phyloP scores from a whole-genome alignment of 2,888 invertebrate genomes.

The Hesperia comma region DNA sequence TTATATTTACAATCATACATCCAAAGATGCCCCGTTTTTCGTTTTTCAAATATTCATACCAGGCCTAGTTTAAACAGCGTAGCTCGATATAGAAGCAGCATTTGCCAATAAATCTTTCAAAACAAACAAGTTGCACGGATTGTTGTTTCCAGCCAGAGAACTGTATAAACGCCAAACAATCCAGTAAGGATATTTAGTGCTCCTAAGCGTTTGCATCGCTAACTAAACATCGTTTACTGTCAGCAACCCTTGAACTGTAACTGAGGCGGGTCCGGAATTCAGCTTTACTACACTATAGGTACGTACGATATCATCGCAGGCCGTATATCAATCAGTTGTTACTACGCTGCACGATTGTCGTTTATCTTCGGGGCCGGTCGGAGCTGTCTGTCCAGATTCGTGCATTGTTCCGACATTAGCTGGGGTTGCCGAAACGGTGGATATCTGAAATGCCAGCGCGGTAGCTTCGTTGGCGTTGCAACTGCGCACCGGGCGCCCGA shows the following conservation, averaged over 20 bases:
- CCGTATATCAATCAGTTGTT: slow-evolving; percentile 83
- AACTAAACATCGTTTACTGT: slow-evolving; percentile 78
- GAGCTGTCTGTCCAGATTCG: slow-evolving; percentile 80
- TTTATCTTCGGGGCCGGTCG: slow-evolving; percentile 79
- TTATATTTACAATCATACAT: not conserved
- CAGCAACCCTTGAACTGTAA: slow-evolving; percentile 77
- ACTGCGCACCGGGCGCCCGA: slow-evolving; percentile 71
- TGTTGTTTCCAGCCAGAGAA: slow-evolving; percentile 36
- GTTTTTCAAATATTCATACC: slow-evolving; percentile 3
- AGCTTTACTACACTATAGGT: slow-evolving; percentile 65
- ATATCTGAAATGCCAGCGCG: slow-evolving; percentile 79
- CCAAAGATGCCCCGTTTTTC: not conserved
- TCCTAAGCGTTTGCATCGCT: slow-evolving; percentile 60
- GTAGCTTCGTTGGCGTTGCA: slow-evolving; percentile 69
- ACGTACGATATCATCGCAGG: slow-evolving; percentile 72
- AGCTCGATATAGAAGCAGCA: slow-evolving; percentile 15
- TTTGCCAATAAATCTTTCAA: slow-evolving; percentile 33
- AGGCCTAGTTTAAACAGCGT: slow-evolving; percentile 6
- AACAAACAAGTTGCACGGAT: slow-evolving; percentile 38
- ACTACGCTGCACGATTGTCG: slow-evolving; percentile 79
- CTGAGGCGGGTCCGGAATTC: slow-evolving; percentile 77
- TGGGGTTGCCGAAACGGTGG: slow-evolving; percentile 72
- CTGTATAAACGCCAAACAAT: slow-evolving; percentile 53
- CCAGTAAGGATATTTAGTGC: slow-evolving; percentile 49
- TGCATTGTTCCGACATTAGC: slow-evolving; percentile 82